Conservation (phyloP, 2,888 invertebrate species). For the Dolomedes plantarius region DNA sequence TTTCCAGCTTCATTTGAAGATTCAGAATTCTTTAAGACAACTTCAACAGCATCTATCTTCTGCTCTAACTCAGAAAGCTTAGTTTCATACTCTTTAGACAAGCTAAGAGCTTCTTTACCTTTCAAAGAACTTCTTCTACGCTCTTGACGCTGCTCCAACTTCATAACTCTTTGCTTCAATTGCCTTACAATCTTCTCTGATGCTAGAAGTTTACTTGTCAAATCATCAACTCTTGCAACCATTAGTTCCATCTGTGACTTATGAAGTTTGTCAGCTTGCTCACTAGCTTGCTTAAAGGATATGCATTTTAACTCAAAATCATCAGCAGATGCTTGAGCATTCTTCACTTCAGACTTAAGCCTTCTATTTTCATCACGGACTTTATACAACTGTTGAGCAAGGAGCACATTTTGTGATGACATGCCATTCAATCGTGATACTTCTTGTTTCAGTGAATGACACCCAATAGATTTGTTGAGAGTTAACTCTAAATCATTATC, state of each 20-base stretch:
- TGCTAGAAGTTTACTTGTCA: conserved; percentile 87
- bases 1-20: neutral
- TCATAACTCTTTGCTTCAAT: conserved; percentile 87
- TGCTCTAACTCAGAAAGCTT: conserved; percentile 69
- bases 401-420: conserved; percentile 54
- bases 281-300: conserved; percentile 78
- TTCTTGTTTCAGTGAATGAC: conserved; percentile 52
- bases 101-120: conserved; percentile 78
- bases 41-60: conserved; percentile 65
- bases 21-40: conserved; percentile 37
- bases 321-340: conserved; percentile 72
- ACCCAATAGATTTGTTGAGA: conserved; percentile 37
- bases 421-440: conserved; percentile 47
- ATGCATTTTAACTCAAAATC: conserved; percentile 73
- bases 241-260: conserved; percentile 84
- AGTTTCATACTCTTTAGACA: conserved; percentile 68
- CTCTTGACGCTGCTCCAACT: conserved; percentile 86
- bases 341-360: conserved; percentile 72
- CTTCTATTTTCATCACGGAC: conserved; percentile 60
- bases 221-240: conserved; percentile 88
- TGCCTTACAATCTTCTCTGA: conserved; percentile 87
- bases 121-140: conserved; percentile 88
- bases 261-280: conserved; percentile 81
- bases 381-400: conserved; percentile 58
- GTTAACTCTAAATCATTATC: conserved; percentile 36